These are phyloP conservation scores for Eupsilia transversa DNA, from an alignment of 2,888 invertebrate species.

Conservation along the genomic window DNA sequence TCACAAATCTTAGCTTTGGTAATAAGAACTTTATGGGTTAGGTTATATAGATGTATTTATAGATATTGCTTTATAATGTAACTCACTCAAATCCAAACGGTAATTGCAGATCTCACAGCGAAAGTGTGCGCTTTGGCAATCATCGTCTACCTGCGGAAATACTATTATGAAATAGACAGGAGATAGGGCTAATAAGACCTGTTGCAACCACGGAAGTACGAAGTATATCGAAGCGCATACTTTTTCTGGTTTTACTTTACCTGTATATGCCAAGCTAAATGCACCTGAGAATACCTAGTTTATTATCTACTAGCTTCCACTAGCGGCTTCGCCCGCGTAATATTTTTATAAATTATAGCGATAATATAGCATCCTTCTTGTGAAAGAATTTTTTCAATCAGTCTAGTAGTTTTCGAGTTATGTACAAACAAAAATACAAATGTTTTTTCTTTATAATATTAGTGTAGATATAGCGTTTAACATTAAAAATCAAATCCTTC, in stretches of 20 bases:
- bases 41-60: neutral
- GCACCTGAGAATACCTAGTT: neutral
- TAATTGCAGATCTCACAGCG: neutral
- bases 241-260: neutral
- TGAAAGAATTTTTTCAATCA: no score
- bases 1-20: conserved; percentile 2
- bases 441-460: no score
- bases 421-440: no score
- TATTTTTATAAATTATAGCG: no score
- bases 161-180: neutral
- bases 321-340: no score
- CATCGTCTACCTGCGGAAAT: neutral
- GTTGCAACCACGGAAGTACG: neutral
- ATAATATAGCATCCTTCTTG: no score
- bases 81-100: neutral
- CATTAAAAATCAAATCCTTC: neutral
- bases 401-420: no score
- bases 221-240: neutral
- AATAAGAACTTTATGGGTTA: neutral
- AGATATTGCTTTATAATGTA: neutral
- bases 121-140: neutral
- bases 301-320: neutral
- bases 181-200: neutral
- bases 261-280: neutral
- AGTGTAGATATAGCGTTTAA: no score